Evolutionary conservation across 2,113 vertebrate species (phyloP).

Genomic region (Benitochromis conjunctus): DNA sequence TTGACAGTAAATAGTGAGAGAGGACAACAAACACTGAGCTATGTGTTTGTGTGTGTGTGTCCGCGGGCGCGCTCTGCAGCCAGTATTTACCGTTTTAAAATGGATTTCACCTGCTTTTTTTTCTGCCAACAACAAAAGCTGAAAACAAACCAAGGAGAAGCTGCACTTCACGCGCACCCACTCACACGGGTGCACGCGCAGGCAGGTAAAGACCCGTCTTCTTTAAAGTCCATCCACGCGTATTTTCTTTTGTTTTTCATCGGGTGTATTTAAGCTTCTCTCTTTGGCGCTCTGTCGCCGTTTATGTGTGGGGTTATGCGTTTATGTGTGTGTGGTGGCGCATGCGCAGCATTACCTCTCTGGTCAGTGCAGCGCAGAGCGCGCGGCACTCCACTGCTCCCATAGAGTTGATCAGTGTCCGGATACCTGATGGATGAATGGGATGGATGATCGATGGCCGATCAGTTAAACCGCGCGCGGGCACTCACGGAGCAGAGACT

Average conservation of each 20-base stretch:
- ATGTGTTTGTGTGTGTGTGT: background rate
- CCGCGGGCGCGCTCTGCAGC: background rate
- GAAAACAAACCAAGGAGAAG: background rate
- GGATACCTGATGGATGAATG: constrained; percentile 1
- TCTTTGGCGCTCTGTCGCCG: background rate
- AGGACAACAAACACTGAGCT: background rate
- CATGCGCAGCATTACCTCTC: constrained; percentile 26
- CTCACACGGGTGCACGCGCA: background rate
- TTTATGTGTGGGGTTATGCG: background rate
- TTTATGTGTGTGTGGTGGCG: background rate
- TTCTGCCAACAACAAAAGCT: background rate
- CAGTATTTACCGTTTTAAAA: constrained; percentile 13
- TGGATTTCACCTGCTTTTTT: background rate
- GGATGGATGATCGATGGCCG: background rate
- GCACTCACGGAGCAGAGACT: background rate
- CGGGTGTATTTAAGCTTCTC: background rate
- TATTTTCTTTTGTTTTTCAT: background rate
- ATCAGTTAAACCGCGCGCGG: background rate
- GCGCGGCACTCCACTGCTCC: constrained; percentile 22
- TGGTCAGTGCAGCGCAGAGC: constrained; percentile 3
- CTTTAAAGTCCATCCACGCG: background rate
- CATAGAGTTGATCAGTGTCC: constrained; percentile 31
- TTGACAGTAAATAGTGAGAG: constrained; percentile 41
- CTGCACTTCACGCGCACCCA: background rate
- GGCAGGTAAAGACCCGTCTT: background rate